Percentiles rank a stretch among this genome's conserved stretches.
Conservation (phyloP, 1,140 invertebrate genomes). For the Lepidurus couesii region DNA sequence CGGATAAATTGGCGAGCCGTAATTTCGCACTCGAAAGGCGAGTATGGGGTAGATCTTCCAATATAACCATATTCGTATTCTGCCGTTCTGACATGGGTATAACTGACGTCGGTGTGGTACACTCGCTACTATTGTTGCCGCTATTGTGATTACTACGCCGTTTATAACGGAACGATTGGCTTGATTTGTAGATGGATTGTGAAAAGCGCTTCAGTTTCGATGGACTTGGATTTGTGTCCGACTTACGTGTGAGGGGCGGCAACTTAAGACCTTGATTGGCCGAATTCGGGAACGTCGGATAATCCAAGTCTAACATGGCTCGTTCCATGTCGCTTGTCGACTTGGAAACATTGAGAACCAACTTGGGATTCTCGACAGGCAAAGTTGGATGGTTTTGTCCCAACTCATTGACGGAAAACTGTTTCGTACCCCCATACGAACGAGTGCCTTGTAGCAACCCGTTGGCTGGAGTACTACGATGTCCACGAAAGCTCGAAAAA, state of each 20-base stretch:
- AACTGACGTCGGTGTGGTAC: not conserved
- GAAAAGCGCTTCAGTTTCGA: not conserved
- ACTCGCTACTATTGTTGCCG: not conserved
- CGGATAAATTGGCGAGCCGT: not conserved
- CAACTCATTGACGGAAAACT: not conserved
- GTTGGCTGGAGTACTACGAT: not conserved
- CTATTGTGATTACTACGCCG: not conserved
- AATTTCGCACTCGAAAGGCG: not conserved
- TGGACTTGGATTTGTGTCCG: not conserved
- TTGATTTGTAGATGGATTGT: not conserved
- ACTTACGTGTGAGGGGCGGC: not conserved
- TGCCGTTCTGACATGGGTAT: not conserved
- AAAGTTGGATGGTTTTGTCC: not conserved
- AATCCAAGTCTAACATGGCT: not conserved
- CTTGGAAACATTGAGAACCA: not conserved
- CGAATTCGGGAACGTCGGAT: not conserved
- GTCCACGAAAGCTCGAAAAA: not conserved
- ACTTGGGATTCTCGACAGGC: not conserved
- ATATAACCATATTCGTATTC: not conserved
- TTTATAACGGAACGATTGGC: not conserved
- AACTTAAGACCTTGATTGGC: not conserved
- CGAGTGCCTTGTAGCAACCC: not conserved
- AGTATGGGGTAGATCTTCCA: not conserved
- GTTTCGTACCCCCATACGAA: not conserved
- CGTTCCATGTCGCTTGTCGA: conserved; percentile 3